These are phyloP conservation scores for Lamprotornis superbus DNA, from an alignment of 2,113 vertebrate genomes.

Conservation along the genomic window DNA sequence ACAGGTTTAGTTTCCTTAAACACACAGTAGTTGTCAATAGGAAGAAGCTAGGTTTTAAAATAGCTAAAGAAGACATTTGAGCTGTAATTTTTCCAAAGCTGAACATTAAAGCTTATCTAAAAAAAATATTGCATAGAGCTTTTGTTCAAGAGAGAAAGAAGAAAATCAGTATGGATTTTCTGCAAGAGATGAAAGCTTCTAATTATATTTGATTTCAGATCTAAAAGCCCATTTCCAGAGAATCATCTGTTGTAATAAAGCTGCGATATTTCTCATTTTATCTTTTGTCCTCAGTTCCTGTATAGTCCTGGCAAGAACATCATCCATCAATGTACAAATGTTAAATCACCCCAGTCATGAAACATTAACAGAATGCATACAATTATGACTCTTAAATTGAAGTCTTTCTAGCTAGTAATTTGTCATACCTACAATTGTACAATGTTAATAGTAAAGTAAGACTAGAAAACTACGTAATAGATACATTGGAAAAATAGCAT, in stretches of 20 bases:
- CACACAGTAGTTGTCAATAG: not conserved
- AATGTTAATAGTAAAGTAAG: not conserved
- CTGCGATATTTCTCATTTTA: not conserved
- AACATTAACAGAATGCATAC: constrained; percentile 47
- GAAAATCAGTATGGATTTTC: not conserved
- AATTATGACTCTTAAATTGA: constrained; percentile 52
- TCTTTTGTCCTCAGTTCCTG: not conserved
- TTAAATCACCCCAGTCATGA: constrained; percentile 25
- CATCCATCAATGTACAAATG: constrained; percentile 28
- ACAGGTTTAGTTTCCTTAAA: not conserved
- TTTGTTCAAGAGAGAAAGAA: not conserved
- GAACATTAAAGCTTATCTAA: not conserved
- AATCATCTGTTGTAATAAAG: not conserved
- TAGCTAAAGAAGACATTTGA: not conserved
- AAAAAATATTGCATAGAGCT: not conserved
- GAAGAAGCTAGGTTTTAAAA: not conserved
- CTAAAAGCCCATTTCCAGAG: not conserved
- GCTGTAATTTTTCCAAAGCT: not conserved
- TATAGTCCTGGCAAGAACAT: not conserved
- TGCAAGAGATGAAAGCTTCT: not conserved
- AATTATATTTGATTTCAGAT: not conserved
- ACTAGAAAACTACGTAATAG: not conserved
- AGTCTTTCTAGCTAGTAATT: constrained; percentile 30
- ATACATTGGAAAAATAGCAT: constrained; percentile 5
- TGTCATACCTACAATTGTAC: constrained; percentile 9